phyloP scores from a whole-genome alignment of 2,797 vertebrate genomes.

The Psittacula echo region DNA sequence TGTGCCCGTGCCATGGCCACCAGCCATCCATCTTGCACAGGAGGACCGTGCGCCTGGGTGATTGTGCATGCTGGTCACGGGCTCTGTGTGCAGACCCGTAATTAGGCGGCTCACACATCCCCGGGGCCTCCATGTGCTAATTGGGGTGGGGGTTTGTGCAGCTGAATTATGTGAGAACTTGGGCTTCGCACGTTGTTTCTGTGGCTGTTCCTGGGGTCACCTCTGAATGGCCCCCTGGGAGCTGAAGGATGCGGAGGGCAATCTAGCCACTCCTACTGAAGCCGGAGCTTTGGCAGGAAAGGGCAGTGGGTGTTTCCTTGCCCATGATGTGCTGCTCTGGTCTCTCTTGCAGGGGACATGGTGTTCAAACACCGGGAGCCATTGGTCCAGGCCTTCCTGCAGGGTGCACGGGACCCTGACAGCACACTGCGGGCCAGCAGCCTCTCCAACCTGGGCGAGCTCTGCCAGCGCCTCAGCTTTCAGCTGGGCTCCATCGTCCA shows the following conservation, averaged over 20 bases:
- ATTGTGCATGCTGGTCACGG: neutral
- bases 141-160: neutral
- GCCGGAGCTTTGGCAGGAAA: neutral
- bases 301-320: neutral
- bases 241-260: neutral
- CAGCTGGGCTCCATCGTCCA: slow-evolving; percentile 86
- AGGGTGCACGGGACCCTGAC: slow-evolving; percentile 82
- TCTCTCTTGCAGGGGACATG: slow-evolving; percentile 83
- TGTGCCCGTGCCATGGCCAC: rapidly evolving
- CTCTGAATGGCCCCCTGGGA: neutral
- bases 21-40: neutral
- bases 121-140: neutral
- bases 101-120: neutral
- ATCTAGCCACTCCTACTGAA: neutral
- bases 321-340: neutral
- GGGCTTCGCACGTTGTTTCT: neutral
- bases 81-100: neutral
- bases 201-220: neutral
- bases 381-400: slow-evolving; percentile 87
- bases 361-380: slow-evolving; percentile 83
- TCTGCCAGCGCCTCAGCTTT: slow-evolving; percentile 89
- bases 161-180: neutral
- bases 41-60: rapidly evolving
- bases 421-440: slow-evolving; percentile 86
- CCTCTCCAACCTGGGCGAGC: slow-evolving; percentile 92